Conservation (phyloP, 2,888 invertebrate genomes). For the Drosophila mettleri region DNA sequence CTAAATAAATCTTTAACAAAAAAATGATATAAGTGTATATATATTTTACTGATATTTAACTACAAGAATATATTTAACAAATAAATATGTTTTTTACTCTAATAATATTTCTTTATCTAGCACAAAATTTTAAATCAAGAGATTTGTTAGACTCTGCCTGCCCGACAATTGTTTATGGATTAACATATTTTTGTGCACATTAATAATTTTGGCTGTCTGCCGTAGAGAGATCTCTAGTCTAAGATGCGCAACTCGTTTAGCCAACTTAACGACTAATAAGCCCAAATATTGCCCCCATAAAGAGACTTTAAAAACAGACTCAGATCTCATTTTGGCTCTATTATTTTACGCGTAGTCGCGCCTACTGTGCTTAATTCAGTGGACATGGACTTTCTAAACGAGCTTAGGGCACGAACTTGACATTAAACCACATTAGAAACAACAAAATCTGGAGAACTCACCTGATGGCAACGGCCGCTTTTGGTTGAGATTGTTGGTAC, state of each 20-base stretch:
- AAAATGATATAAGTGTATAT: no score
- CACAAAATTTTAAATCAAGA: no score
- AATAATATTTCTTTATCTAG: no score
- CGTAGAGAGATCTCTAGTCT: slow-evolving; percentile 1
- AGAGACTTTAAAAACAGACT: slow-evolving; percentile 22
- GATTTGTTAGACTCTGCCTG: neutral
- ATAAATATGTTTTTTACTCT: no score
- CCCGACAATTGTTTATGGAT: neutral
- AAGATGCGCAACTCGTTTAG: slow-evolving; percentile 9
- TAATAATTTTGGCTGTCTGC: neutral
- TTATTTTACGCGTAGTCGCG: slow-evolving; percentile 14
- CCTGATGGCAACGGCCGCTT: slow-evolving; percentile 43
- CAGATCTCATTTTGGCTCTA: slow-evolving; percentile 29
- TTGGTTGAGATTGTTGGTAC: slow-evolving; percentile 2
- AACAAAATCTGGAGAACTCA: slow-evolving; percentile 34
- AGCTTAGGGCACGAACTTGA: slow-evolving; percentile 37
- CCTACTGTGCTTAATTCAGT: slow-evolving; percentile 40
- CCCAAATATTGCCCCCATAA: slow-evolving; percentile 21
- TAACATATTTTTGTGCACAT: neutral
- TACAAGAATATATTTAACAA: no score
- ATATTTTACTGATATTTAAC: no score
- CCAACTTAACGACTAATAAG: slow-evolving; percentile 8
- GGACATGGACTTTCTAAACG: slow-evolving; percentile 47
- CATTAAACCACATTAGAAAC: slow-evolving; percentile 20
- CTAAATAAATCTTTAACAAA: no score